A percentile compares a stretch with the other conserved stretches of the same genome.
These are phyloP conservation scores for Villa cingulata DNA, from an alignment of 2,888 invertebrate species.

Conservation along the genomic window DNA sequence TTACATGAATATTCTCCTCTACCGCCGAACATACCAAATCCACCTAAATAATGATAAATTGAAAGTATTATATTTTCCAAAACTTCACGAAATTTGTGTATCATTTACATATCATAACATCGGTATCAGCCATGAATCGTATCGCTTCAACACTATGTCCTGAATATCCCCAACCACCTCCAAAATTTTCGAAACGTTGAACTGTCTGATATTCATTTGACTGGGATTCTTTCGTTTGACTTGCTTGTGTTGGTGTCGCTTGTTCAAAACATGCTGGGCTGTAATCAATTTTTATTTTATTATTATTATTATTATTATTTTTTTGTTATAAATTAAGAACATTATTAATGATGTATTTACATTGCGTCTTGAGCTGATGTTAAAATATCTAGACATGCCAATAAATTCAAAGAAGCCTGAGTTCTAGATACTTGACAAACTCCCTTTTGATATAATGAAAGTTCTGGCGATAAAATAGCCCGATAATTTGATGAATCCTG, in stretches of 20 bases:
- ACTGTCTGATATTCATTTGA: slow-evolving; percentile 41
- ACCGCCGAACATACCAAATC: slow-evolving; percentile 90
- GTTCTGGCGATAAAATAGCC: slow-evolving; percentile 63
- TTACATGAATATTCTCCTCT: slow-evolving; percentile 92
- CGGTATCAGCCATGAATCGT: slow-evolving; percentile 85
- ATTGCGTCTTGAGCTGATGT: slow-evolving; percentile 64
- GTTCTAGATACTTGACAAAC: slow-evolving; percentile 58
- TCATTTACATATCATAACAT: slow-evolving; percentile 56
- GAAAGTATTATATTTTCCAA: neutral
- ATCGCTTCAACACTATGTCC: slow-evolving; percentile 94
- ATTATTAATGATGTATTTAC: slow-evolving; percentile 31
- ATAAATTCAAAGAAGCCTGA: slow-evolving; percentile 79
- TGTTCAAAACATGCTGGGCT: slow-evolving; percentile 34
- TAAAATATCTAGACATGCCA: slow-evolving; percentile 80
- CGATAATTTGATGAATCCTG: slow-evolving; percentile 30
- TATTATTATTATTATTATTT: too few species aligned
- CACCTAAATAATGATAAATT: slow-evolving; percentile 38
- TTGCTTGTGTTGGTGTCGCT: slow-evolving; percentile 25
- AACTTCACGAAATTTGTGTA: neutral
- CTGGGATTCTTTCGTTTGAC: slow-evolving; percentile 26
- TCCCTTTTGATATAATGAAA: slow-evolving; percentile 61
- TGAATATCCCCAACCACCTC: slow-evolving; percentile 97
- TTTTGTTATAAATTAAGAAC: too few species aligned
- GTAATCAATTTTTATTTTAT: slow-evolving; percentile 1
- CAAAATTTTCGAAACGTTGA: slow-evolving; percentile 86